Evolutionary conservation across 2,113 vertebrate genomes (phyloP), one percentile per base, ranked within the genome.

Genomic region (Silurus asotus): DNA sequence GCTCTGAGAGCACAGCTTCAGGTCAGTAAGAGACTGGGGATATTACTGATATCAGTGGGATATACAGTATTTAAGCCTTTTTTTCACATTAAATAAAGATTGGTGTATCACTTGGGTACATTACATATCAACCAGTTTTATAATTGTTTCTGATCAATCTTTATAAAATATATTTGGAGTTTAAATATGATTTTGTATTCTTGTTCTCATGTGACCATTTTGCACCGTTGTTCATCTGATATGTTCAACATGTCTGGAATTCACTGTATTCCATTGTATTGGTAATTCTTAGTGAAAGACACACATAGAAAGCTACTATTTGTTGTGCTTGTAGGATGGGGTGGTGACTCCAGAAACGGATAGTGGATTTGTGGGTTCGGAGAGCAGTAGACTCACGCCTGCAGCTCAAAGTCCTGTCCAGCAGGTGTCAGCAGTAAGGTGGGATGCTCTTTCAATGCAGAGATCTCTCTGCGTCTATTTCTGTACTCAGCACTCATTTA

Each of bases 351-450:
- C 97, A 0, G 98, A 97, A 93, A 98, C 96, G 0, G 98, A 99
- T 93, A 99, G 98, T 0, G 98, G 98, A 59, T 99, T 99, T 55
- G 86, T 98, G 84, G 96, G 97, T 78, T 99, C 98, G 0, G 98
- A 99, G 92, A 94, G 94, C 92, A 96, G 97, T 90, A 94, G 88
- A 28, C 92, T 94, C 67, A 97, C 95, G 0, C 95, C 94, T 7
- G 89, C 95, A 9, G 91, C 92, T 51, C 91, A 91, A 65, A 94
- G 93, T 87, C 94, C 93, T 1, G 91, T 95, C 92, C 96, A 95
- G 84, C 95, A 65, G 62, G 89, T 93, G 88, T 85, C 87, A 0
- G 76, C 92, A 81, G 86, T 86, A 0, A 93, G 95, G 97, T 98
- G 94, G 0, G 59, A 8, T 48, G 5, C 19, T n/a, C 23, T 56